These are phyloP conservation scores for Phrynocephalus guinanensis DNA, from an alignment of 2,797 vertebrate genomes.

Conservation along the genomic window DNA sequence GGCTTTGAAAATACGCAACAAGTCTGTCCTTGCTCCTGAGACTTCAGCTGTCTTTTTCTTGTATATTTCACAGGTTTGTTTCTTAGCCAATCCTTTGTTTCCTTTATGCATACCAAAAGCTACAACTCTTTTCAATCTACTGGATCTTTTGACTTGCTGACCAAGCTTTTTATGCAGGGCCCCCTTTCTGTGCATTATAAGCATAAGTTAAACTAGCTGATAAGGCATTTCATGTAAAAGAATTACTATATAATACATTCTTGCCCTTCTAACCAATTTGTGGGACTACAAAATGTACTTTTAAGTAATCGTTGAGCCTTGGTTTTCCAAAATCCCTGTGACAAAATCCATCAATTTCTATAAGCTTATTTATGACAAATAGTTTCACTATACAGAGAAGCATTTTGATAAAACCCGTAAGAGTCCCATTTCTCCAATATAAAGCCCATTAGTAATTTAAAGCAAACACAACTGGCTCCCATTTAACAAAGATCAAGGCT, in stretches of 20 bases:
- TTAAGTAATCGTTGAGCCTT: not conserved
- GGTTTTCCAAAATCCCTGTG: not conserved
- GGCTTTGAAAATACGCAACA: not conserved
- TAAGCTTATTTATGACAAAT: not conserved
- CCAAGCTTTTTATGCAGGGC: conserved; percentile 6
- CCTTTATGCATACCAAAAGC: not conserved
- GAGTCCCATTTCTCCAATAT: not conserved
- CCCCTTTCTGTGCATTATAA: not conserved
- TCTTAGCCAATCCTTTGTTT: conserved; percentile 20
- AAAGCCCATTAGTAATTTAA: not conserved
- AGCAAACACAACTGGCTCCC: not conserved
- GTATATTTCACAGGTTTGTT: not conserved
- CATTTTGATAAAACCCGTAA: not conserved
- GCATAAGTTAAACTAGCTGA: not conserved
- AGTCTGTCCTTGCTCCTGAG: not conserved
- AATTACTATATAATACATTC: not conserved
- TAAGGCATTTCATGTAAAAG: not conserved
- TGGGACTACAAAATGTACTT: not conserved
- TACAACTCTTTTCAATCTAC: not conserved
- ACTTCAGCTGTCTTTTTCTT: not conserved
- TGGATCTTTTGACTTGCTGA: conserved; percentile 5
- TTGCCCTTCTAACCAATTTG: not conserved
- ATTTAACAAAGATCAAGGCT: not conserved
- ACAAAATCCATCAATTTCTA: not conserved
- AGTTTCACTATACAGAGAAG: not conserved